Base-by-base conservation (phyloP, 2,113 vertebrate species). In the Morone saxatilis region DNA sequence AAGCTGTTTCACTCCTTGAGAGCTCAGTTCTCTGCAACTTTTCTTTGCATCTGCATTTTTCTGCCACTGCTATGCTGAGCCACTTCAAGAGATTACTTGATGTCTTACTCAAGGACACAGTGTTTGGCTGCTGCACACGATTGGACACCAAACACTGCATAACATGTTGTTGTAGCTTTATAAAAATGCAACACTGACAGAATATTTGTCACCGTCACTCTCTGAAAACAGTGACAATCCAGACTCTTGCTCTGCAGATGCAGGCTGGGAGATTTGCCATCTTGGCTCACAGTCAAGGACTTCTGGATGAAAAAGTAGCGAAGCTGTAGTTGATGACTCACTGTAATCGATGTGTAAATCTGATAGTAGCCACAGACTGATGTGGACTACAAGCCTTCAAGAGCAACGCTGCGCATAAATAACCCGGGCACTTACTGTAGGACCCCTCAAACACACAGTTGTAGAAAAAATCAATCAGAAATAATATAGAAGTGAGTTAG, bases 291-390 rank as follows among this genome's bases (percentile, higher is more conserved):
- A 38, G 56, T 65, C 63, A 78, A 71, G 70, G 82, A 63, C 73
- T 76, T 76, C 5, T 19, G 38, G 3, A 71, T 48, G 56, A 13
- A 19, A 67, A 62, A 25, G 47, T 20, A 47, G 68, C 17, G 45
- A 60, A 43, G 65, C 10, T 11, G 0, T 5, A 25, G 16, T 31
- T n/a, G 20, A 63, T 71, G 50, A 71, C 31, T 70, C 78, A 16
- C 17, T 78, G 63, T n/a, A 43, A 77, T 78, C 8, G 9, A 69
- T 84, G 76, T 68, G 41, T 61, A 66, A 83, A 89, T 83, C 65
- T 69, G 79, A 83, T 71, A 53, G 17, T 3, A 36, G 20, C 43
- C 20, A 0, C 22, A 48, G 50, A 13, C 38, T 17, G 73, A 78
- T 31, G 57, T 31, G 47, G 47, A 78, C 76, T 38, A 14, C 13